Conservation (phyloP, 2,888 invertebrate genomes). For the Baronia brevicornis region DNA sequence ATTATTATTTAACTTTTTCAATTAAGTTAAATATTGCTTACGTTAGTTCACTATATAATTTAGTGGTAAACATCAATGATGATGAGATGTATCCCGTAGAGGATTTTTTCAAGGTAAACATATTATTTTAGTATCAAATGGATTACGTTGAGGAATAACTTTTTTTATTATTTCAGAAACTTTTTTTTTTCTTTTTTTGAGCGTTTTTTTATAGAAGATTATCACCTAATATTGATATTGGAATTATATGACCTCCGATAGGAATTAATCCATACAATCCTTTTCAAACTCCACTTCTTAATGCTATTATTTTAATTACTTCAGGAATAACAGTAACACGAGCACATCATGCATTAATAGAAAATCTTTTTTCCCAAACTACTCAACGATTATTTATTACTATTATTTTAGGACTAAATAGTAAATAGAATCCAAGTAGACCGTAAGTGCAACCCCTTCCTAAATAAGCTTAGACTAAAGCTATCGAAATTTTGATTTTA, state of each 20-base stretch:
- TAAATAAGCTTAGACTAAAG: too few species aligned
- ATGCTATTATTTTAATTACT: constrained; percentile 82
- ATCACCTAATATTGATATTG: constrained; percentile 54
- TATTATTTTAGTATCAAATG: too few species aligned
- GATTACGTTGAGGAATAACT: too few species aligned
- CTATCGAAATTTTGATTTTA: constrained; percentile 4
- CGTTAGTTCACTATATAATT: too few species aligned
- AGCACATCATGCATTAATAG: constrained; percentile 50
- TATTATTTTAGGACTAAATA: constrained; percentile 50
- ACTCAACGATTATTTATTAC: constrained; percentile 58
- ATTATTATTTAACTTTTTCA: too few species aligned
- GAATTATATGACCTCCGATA: constrained; percentile 77
- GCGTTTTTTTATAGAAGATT: constrained; percentile 71
- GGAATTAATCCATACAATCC: constrained; percentile 79
- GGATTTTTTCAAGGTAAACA: too few species aligned
- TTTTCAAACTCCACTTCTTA: constrained; percentile 81
- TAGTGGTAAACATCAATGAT: too few species aligned
- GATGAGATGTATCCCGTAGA: too few species aligned
- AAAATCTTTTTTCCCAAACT: constrained; percentile 49
- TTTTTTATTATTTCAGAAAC: constrained; percentile 84
- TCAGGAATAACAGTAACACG: constrained; percentile 82
- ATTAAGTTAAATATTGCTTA: too few species aligned
- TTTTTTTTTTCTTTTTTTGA: constrained; percentile 77
- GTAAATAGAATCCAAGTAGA: too few species aligned
- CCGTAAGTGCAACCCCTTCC: too few species aligned